Evolutionary conservation across 2,888 invertebrate species (phyloP), one percentile per base, ranked within the genome.

Genomic region (Gisinianus flammeolus): DNA sequence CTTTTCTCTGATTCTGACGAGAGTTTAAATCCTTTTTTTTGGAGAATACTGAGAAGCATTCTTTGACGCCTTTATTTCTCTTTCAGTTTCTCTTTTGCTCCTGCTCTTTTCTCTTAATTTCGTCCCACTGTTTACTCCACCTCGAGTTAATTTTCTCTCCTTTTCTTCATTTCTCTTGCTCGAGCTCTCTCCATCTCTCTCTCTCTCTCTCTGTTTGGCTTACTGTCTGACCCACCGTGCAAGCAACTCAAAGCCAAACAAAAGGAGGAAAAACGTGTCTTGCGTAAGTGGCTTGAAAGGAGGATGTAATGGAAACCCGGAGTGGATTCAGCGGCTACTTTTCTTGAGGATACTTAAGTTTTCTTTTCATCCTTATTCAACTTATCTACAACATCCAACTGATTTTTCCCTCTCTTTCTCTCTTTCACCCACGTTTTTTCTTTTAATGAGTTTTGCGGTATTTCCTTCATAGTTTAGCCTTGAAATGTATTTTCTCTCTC

Each of bases 301-400:
- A 73, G 62, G 73, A 73, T 73, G 73, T 73, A 62, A 62, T 73
- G 73, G 73, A 73, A 73, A 73, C 73, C 24, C n/a, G 28, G 35
- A 73, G 73, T 73, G 33, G 73, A 73, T 62, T 73, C 73, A 73
- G 58, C 62, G 73, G 62, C 73, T 73, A 73, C 73, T 62, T 35
- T 73, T 73, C 62, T 73, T 35, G 35, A 73, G 73, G 62, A 73
- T 73, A 73, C 73, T 73, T 24, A 33, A 73, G 73, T 62, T 26
- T 62, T 62, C 62, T 73, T 73, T 73, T 73, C 35, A 73, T 33
- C 73, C 73, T 73, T 73, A 73, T 73, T 73, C 73, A 73, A 30
- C 73, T 54, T 35, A 30, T 62, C n/a, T 2, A 19, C 33, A 35
- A 64, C n/a, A 22, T 12, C 56, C 30, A 12, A 30, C 66, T 66